Base-by-base conservation (phyloP, 1,140 invertebrate species). In the Schmidtea mediterranea region DNA sequence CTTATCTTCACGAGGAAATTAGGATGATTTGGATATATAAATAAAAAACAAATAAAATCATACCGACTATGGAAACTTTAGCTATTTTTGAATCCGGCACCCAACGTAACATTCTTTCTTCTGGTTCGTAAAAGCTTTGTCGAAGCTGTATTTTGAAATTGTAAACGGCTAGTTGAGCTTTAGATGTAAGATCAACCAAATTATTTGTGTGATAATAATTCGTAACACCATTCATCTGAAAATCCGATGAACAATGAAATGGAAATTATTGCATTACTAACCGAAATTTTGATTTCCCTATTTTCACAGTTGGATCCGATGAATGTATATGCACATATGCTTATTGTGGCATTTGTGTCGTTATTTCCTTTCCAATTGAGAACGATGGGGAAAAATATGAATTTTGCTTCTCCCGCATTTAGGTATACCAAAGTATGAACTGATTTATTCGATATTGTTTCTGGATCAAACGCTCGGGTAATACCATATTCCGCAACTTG, bases 141-240 rank as follows among this genome's bases (percentile, higher is more conserved):
- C 84, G 87, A 2, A 90, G 75, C 59, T 84, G 84, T 0, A 92
- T 79, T 63, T 92, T 82, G 72, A 92, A 76, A 59, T 89, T 86
- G 56, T 89, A 83, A 60, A 89, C 80, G 62, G 86, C 78, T 2
- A 83, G 75, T 58, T 82, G 86, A 6, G 80, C 81, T 12, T 80
- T 74, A 60, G 79, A 87, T 49, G 80, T 86, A 9, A 94, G 67
- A 70, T 92, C 86, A 0, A 94, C 65, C 0, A 94, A 63, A 8
- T 86, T 74, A 0, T 84, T 82, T 49, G 89, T 81, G 66, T 94
- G 84, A 1, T 80, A 72, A 58, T 81, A 74, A 59, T 92, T 86
- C 0, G 80, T 77, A 5, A 92, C 66, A 40, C 87, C 87, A 61
- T 90, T 82, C n/a, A 84, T 74, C 73, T 78, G 51, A 8, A 57